Evolutionary conservation across 2,888 invertebrate species (phyloP).

Genomic region (Homarus gammarus): DNA sequence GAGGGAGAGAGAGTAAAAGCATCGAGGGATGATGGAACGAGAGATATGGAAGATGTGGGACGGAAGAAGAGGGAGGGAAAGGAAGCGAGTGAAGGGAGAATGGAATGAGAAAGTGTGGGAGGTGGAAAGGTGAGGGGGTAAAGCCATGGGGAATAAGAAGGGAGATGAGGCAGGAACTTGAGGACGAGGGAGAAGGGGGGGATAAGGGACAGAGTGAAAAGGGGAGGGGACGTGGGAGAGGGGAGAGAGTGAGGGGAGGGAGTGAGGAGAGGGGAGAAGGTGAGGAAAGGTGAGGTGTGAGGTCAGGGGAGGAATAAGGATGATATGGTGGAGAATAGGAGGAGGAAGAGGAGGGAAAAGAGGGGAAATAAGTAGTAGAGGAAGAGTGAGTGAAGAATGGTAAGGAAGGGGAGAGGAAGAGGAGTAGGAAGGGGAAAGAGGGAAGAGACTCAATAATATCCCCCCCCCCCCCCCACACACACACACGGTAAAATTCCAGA

Average conservation of each 20-base stretch:
- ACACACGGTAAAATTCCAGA: too few relatives aligned
- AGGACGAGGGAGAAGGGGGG: background rate
- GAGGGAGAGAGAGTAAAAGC: constrained; percentile 12
- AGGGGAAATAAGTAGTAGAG: background rate
- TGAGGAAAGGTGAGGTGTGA: constrained; percentile 2
- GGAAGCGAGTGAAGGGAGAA: too few relatives aligned
- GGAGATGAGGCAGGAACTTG: too few relatives aligned
- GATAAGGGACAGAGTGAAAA: background rate
- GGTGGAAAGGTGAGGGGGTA: background rate
- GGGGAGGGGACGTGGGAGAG: too few relatives aligned
- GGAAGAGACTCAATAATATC: too few relatives aligned
- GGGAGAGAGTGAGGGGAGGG: too few relatives aligned
- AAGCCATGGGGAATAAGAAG: too few relatives aligned
- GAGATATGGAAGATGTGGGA: background rate
- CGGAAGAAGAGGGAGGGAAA: background rate
- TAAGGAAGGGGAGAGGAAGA: too few relatives aligned
- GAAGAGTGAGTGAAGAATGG: background rate
- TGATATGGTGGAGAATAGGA: background rate
- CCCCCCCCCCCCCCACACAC: too few relatives aligned
- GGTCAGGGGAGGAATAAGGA: too few relatives aligned
- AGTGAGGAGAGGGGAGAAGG: background rate
- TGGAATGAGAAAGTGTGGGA: background rate
- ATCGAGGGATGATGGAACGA: too few relatives aligned
- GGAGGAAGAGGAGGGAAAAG: background rate
- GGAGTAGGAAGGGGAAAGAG: too few relatives aligned